Evolutionary conservation across 1,140 invertebrate species (phyloP), one percentile per base, ranked within the genome.

Genomic region (Brachionus manjavacas): DNA sequence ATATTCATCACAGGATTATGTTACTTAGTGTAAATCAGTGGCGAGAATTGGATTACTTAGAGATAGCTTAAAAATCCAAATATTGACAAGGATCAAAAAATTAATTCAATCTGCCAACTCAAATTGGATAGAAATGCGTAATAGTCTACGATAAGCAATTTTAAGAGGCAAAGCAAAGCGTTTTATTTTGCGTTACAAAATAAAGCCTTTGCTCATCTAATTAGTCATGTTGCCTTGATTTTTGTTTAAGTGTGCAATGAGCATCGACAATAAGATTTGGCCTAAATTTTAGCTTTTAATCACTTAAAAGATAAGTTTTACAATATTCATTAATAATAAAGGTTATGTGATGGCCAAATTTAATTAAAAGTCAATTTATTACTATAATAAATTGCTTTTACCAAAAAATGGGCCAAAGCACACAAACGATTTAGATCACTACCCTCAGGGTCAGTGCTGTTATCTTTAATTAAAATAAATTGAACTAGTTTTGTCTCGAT

Each of bases 321-420:
- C 52, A 55, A 55, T 55, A 55, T 55, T 55, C 52, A 55, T 60
- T 60, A 20, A 20, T 60, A 60, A 20, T 3, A 60, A 60, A 60
- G 52, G 52, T 60, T 60, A 60, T 16, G 25, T 23, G 52, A 60
- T 60, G 52, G 16, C 8, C 25, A 68, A 68, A 68, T 68, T 68
- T 68, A 39, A 68, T 68, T 68, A 31, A 68, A 68, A 68, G 66
- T 31, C 66, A 39, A 68, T 68, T 68, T 12, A 68, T 68, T 31
- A 68, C 66, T 14, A 68, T 68, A 20, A 23, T 60, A 60, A 60
- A 60, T 60, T 60, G n/a, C 52, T 60, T 60, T 9, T 60, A 23
- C 52, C 16, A 60, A 60, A 46, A 60, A 60, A 20, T 60, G 52
- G 52, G 16, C 52, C 52, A 60, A 60, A 28, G 25, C 25, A 68